phyloP scores from a whole-genome alignment of 1,140 invertebrate species.

The Papilio machaon region DNA sequence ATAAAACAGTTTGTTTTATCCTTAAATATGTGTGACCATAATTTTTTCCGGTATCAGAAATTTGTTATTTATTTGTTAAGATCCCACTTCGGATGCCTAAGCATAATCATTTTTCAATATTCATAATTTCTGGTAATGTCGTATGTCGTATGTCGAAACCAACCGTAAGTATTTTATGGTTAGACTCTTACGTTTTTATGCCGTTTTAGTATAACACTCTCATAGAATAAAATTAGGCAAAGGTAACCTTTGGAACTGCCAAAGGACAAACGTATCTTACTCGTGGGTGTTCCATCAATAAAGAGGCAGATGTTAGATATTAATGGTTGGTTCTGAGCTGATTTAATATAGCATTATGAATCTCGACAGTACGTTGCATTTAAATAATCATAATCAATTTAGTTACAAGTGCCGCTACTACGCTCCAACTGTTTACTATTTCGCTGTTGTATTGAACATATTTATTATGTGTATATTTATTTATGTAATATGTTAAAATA shows the following conservation, averaged over 20 bases:
- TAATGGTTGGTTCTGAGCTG: conserved; percentile 15
- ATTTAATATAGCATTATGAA: conserved; percentile 27
- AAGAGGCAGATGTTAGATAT: background rate
- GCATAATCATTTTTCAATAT: no score
- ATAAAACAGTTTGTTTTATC: no score
- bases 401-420: conserved; percentile 7
- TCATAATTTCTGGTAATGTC: no score
- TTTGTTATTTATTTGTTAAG: no score
- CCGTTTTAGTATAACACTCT: background rate
- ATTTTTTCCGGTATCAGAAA: no score
- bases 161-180: no score
- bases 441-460: background rate
- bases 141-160: no score
- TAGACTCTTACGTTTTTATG: background rate
- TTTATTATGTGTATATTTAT: background rate
- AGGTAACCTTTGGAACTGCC: background rate
- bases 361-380: conserved; percentile 4
- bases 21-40: no score
- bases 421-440: background rate
- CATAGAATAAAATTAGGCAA: background rate
- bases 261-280: background rate
- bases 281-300: conserved; percentile 25
- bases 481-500: background rate
- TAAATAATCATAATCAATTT: conserved; percentile 23
- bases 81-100: no score